Percentiles rank a stretch among this genome's conserved stretches.
phyloP scores from a whole-genome alignment of 92 coral and sea anemone species.

The Hydrozoanthus gracilis region DNA sequence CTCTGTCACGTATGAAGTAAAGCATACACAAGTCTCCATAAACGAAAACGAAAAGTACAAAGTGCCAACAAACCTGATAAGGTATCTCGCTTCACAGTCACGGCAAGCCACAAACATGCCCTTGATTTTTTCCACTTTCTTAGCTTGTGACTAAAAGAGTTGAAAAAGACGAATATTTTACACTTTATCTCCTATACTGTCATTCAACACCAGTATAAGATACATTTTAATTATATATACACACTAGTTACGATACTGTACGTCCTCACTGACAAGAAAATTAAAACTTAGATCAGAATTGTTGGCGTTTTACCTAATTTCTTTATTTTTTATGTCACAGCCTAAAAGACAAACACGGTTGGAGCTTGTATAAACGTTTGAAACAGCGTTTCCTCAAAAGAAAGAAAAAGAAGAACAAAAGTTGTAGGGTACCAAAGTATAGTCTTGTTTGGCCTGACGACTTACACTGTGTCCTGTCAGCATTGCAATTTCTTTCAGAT shows the following conservation, averaged over 20 bases:
- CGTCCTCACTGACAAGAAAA: too few species aligned
- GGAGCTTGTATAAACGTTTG: too few species aligned
- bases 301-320: too few species aligned
- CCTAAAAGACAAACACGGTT: too few species aligned
- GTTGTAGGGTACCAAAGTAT: not conserved
- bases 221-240: too few species aligned
- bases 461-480: conserved; percentile 97
- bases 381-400: too few species aligned
- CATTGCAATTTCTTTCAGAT: conserved; percentile 91
- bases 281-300: too few species aligned
- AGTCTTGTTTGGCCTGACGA: not conserved
- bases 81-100: conserved; percentile 90
- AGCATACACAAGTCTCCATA: not conserved
- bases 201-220: too few species aligned
- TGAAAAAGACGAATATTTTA: not conserved
- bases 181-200: too few species aligned
- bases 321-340: too few species aligned
- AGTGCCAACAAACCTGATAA: conserved; percentile 70
- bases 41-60: not conserved
- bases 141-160: conserved; percentile 78
- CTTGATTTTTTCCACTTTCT: conserved; percentile 85
- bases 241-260: too few species aligned
- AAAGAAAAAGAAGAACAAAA: not conserved
- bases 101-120: conserved; percentile 99
- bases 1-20: too few species aligned